Base-by-base conservation (phyloP, 2,797 vertebrate species). In the Manis javanica region DNA sequence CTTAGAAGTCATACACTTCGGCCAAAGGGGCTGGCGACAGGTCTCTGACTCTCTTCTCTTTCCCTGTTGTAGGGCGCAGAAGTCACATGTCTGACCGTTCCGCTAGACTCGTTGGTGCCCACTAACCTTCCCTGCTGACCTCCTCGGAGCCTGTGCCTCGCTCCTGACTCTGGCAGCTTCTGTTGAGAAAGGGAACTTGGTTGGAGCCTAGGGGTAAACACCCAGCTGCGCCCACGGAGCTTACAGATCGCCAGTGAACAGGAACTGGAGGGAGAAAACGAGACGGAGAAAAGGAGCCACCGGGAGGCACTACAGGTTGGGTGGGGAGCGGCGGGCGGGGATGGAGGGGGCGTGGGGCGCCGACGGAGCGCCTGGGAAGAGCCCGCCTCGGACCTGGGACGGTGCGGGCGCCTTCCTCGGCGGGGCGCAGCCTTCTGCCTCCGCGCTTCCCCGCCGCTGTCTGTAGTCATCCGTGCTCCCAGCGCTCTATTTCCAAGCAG, bases 361-460 rank as follows among this genome's bases (percentile, higher is more conserved):
- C 3, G 37, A 15, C 39, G 18, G 19, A 3, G 15, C 0, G 1
- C 9, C 0, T 1, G 19, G 66, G 57, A n/a, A 64, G 13, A 82
- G 16, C 26, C 49, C 1, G 19, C 53, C 34, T 51, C 16, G 0
- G 68, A 31, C 31, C 86, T n/a, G 23, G 1, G n/a, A 61, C 6
- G 0, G 5, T 19, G 9, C 13, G 0, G n/a, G 19, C 5, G 15
- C 12, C 42, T 61, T 81, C 34, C 75, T 19, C 1, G 24, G 2
- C 15, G 0, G 26, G 2, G 5, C n/a, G n/a, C 39, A 79, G 11
- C 21, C 57, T 68, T 75, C 34, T 23, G 11, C 3, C 42, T 5
- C 21, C 26, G 24, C 3, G 5, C 24, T 61, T 69, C 29, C 29
- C 19, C 0, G 14, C 31, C 34, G 24, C 4, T 13, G n/a, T 75